phyloP scores from a whole-genome alignment of 2,113 vertebrate genomes.

The Silurus asotus region DNA sequence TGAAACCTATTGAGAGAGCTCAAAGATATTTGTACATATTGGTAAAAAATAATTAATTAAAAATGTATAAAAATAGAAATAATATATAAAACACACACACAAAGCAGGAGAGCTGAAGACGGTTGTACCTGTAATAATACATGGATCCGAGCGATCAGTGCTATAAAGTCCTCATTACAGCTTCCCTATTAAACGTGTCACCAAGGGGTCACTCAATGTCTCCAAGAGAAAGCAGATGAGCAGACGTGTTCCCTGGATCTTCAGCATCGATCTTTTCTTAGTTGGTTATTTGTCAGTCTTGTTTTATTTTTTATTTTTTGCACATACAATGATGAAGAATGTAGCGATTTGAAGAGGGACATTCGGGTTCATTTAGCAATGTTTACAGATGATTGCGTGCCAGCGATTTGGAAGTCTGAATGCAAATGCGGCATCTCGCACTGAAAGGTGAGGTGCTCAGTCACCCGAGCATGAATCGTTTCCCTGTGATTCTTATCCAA shows the following conservation, averaged over 20 bases:
- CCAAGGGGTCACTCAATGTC: not conserved
- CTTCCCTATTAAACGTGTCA: slow-evolving; percentile 11
- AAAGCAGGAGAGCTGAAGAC: not conserved
- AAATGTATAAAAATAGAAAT: no score
- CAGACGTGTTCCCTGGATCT: not conserved
- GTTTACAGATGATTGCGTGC: slow-evolving; percentile 25
- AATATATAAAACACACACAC: no score
- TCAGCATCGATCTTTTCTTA: not conserved
- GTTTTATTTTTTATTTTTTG: not conserved
- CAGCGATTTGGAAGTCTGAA: slow-evolving; percentile 4
- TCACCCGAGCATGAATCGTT: slow-evolving; percentile 22
- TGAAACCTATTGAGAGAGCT: not conserved
- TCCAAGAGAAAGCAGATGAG: not conserved
- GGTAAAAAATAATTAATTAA: no score
- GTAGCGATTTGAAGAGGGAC: slow-evolving; percentile 13
- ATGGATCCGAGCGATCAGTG: not conserved
- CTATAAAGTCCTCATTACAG: slow-evolving; percentile 4
- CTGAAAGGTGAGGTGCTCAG: slow-evolving; percentile 20
- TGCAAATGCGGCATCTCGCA: slow-evolving; percentile 16
- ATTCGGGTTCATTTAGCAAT: slow-evolving; percentile 19
- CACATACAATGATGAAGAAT: slow-evolving; percentile 16
- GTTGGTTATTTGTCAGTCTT: not conserved
- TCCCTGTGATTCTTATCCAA: not conserved
- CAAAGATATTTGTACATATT: no score
- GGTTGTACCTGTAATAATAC: not conserved